These are phyloP conservation scores for Philopedon plagiatum DNA, from an alignment of 2,888 invertebrate genomes.

Conservation along the genomic window DNA sequence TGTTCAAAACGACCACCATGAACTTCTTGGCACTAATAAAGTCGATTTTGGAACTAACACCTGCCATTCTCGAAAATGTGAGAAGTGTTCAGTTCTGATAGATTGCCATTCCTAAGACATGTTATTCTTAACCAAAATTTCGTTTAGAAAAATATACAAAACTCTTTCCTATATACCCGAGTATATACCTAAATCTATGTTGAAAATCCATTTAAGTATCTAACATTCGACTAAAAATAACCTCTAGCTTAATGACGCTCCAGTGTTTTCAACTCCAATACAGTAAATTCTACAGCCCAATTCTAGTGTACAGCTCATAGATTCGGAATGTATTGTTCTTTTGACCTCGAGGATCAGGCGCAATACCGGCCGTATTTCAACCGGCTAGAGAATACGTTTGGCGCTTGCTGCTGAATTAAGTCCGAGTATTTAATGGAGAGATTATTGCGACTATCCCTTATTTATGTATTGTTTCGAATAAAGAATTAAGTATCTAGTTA, in stretches of 20 bases:
- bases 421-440: slow-evolving; percentile 49
- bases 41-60: too few species aligned
- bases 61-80: too few species aligned
- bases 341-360: slow-evolving; percentile 50
- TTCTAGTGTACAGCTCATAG: slow-evolving; percentile 46
- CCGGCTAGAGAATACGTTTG: slow-evolving; percentile 39
- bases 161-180: too few species aligned
- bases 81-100: too few species aligned
- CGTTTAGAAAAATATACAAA: too few species aligned
- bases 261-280: slow-evolving; percentile 36
- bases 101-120: too few species aligned
- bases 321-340: slow-evolving; percentile 51
- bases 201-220: neutral
- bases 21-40: too few species aligned
- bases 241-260: neutral
- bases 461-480: slow-evolving; percentile 34
- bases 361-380: slow-evolving; percentile 48
- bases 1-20: too few species aligned
- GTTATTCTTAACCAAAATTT: too few species aligned
- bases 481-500: neutral
- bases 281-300: slow-evolving; percentile 41
- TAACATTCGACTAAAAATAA: neutral
- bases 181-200: too few species aligned
- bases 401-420: slow-evolving; percentile 47
- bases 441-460: slow-evolving; percentile 38